Evolutionary conservation across 2,888 invertebrate genomes (phyloP), one percentile per base, ranked within the genome.

Genomic region (Latrodectus hesperus): DNA sequence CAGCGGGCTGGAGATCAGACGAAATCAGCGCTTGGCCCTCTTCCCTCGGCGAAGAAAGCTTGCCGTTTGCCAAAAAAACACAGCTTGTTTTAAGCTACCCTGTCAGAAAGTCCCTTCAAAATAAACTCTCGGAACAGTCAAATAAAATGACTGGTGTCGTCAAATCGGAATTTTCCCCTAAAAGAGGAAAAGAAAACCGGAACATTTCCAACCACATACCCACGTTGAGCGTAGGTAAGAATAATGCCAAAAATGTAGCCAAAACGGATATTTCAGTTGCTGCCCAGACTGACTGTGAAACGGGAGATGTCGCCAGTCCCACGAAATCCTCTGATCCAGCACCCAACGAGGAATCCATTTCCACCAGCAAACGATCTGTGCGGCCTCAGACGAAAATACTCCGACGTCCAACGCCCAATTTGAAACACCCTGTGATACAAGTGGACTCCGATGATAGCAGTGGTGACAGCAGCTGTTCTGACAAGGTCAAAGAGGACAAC

Each of bases 1-100:
- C 95, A 3, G 94, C 93, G 9, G 88, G 84, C 53, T 60, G 71
- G 72, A 79, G 76, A 76, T 22, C 60, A 64, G 65, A 38, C 49
- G 65, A 73, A 38, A 71, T 49, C 71, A 16, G 49, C 65, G 16
- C n/a, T 65, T 65, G 64, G 64, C n/a, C 49, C 51, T 49, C 65
- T 76, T 52, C 77, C 81, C 12, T 53, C 87, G n/a, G 38, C 65
- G 38, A 82, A 77, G 72, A 26, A 38, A 70, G 52, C 52, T 1
- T 75, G 72, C 16, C 80, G 75, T 70, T 52, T 68, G 17, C 55
- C 70, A 14, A 53, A n/a, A 68, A 38, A 22, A 1, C 6, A 1
- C 68, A 68, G 22, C 22, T 26, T 26, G 26, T 26, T 8, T 38
- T 22, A 17, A 22, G 1, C 10, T 26, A 10, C 14, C 26, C 9